phyloP scores from a whole-genome alignment of 1,140 invertebrate genomes.

The Tetraneura akinire region DNA sequence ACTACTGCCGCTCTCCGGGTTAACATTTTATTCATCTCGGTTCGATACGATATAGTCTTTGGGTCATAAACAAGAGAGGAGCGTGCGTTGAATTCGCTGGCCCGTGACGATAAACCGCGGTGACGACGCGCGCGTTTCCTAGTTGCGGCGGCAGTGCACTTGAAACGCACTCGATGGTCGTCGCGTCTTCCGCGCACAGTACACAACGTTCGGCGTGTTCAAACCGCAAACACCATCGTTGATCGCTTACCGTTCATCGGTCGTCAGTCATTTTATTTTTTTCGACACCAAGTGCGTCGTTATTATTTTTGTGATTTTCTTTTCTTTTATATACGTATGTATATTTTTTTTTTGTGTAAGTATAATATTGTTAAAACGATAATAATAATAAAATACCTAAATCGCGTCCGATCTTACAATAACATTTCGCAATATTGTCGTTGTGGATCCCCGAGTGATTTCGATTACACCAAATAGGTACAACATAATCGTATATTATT shows the following conservation, averaged over 20 bases:
- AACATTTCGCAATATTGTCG: not conserved
- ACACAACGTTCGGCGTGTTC: conserved; percentile 38
- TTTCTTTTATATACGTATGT: too few species aligned
- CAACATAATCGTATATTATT: not conserved
- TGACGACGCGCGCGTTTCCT: not conserved
- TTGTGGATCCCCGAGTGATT: not conserved
- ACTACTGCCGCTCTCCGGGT: too few species aligned
- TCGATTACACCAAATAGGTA: not conserved
- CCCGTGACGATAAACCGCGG: too few species aligned
- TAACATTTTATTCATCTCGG: too few species aligned
- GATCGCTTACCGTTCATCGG: not conserved
- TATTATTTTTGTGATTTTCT: not conserved
- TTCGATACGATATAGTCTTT: too few species aligned
- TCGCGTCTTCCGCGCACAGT: conserved; percentile 16
- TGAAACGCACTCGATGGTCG: not conserved
- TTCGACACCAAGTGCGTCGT: not conserved
- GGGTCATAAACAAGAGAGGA: not conserved
- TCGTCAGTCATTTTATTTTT: too few species aligned
- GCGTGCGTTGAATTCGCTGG: conserved; percentile 22
- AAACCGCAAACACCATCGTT: conserved; percentile 32
- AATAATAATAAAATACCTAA: too few species aligned
- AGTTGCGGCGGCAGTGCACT: not conserved
- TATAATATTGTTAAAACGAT: too few species aligned
- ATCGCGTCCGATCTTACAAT: not conserved
- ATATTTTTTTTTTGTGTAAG: too few species aligned